Evolutionary conservation across 2,113 vertebrate species (phyloP), one percentile per base, ranked within the genome.

Genomic region (Bos indicus): DNA sequence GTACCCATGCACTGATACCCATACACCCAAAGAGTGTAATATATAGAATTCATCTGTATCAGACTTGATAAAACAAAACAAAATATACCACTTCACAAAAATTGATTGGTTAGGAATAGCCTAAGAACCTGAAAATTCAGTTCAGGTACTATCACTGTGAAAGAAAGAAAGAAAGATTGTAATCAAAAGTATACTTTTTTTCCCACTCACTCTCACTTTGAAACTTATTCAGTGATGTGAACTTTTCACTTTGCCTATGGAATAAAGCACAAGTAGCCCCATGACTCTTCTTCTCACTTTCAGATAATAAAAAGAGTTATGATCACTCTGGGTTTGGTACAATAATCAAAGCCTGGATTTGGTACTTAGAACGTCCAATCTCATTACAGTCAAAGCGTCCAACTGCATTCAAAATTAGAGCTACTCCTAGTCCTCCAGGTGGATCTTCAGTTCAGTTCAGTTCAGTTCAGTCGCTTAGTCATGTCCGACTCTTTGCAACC

Each of bases 21-120:
- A 90, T 26, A 92, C 36, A 59, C 60, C 86, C 40, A 94, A 96
- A 91, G 26, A 93, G 33, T 28, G 16, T 8, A 82, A 40, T 52
- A 91, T 4, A 80, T 9, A 97, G 81, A 57, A 36, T 64, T 96
- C 93, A 21, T 84, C 6, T 57, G 14, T 30, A 43, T 67, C 23
- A 82, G 62, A 81, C 10, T 2, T 94, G 77, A 89, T 52, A 98
- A 85, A 95, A 57, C 33, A 88, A 33, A 19, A 71, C 9, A 92
- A 90, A 82, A 87, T 36, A 23, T 30, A 60, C 21, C 14, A 36
- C 6, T 64, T 95, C 25, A 21, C 26, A 95, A 89, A n/a, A 94
- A 77, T 12, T 88, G 2, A 7, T 67, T 89, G n/a, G 7, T 54
- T 95, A 92, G 23, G 17, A 78, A 62, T 28, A 48, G 23, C 36